Conservation (phyloP, 2,797 vertebrate species). For the Melopsittacus undulatus region DNA sequence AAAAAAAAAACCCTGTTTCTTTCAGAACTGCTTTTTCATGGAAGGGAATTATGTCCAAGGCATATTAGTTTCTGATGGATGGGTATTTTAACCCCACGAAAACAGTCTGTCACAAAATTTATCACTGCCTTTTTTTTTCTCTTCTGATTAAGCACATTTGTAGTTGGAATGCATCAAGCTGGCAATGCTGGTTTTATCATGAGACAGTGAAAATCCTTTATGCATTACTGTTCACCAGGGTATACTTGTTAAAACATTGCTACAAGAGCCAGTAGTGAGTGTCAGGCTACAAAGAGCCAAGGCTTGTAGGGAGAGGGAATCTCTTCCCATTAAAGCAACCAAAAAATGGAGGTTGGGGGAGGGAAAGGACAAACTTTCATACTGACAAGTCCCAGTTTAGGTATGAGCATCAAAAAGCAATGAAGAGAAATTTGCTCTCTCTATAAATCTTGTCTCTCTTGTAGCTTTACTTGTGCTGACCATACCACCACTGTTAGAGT, state of each 20-base stretch:
- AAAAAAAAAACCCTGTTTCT: not conserved
- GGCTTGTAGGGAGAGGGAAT: not conserved
- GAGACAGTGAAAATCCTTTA: not conserved
- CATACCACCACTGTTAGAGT: fast-evolving
- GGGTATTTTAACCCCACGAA: not conserved
- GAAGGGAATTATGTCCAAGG: not conserved
- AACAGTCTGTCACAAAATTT: not conserved
- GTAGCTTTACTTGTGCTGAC: fast-evolving
- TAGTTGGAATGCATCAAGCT: not conserved
- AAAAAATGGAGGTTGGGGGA: not conserved
- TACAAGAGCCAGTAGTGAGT: not conserved
- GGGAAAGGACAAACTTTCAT: not conserved
- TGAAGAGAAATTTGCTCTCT: not conserved
- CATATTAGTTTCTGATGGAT: not conserved
- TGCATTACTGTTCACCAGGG: not conserved
- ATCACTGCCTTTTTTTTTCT: not conserved
- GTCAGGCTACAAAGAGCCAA: not conserved
- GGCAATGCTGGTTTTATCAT: not conserved
- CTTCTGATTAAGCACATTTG: not conserved
- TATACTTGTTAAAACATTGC: not conserved
- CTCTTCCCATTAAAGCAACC: not conserved
- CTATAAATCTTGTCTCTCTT: not conserved
- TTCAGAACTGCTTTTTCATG: not conserved
- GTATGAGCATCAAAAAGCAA: not conserved
- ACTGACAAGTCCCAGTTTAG: not conserved